These are phyloP conservation scores for Mionectes macconnelli DNA, from an alignment of 2,113 vertebrate species.

Conservation along the genomic window DNA sequence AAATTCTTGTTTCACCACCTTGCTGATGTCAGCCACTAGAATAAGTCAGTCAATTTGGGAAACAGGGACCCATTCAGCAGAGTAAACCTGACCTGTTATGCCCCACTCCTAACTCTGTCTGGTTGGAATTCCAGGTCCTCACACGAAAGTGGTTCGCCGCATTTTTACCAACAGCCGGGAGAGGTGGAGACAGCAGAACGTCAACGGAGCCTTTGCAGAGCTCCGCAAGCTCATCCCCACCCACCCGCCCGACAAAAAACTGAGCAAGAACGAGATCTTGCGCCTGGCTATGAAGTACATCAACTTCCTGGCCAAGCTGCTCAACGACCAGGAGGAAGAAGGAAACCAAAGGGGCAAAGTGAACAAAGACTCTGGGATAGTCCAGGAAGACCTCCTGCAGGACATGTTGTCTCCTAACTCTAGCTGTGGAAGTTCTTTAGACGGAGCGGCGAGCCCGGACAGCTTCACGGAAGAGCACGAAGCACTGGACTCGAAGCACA, in stretches of 20 bases:
- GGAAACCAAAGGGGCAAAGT: conserved; percentile 81
- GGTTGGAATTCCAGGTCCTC: conserved; percentile 77
- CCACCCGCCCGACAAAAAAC: conserved; percentile 92
- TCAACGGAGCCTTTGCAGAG: conserved; percentile 92
- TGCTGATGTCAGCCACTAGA: background rate
- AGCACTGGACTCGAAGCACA: conserved; percentile 75
- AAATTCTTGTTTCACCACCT: background rate
- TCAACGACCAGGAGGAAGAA: conserved; percentile 92
- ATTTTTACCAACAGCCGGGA: conserved; percentile 96
- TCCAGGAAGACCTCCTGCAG: conserved; percentile 89
- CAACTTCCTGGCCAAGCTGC: conserved; percentile 94
- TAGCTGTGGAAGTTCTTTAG: conserved; percentile 90
- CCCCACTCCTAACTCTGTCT: background rate
- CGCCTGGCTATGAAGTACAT: conserved; percentile 97
- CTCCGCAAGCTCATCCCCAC: conserved; percentile 94
- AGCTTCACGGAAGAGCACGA: conserved; percentile 89
- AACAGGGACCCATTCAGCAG: rapidly evolving
- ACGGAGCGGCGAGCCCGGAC: conserved; percentile 90
- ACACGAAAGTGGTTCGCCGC: conserved; percentile 90
- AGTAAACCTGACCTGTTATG: background rate
- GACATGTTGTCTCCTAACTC: conserved; percentile 91
- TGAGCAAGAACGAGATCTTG: conserved; percentile 96
- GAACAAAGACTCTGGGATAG: conserved; percentile 81
- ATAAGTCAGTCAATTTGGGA: background rate
- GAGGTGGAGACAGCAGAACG: conserved; percentile 94